Percentiles rank a stretch among this genome's conserved stretches.
phyloP scores from a whole-genome alignment of 1,140 invertebrate genomes.

The Ceratitis capitata region DNA sequence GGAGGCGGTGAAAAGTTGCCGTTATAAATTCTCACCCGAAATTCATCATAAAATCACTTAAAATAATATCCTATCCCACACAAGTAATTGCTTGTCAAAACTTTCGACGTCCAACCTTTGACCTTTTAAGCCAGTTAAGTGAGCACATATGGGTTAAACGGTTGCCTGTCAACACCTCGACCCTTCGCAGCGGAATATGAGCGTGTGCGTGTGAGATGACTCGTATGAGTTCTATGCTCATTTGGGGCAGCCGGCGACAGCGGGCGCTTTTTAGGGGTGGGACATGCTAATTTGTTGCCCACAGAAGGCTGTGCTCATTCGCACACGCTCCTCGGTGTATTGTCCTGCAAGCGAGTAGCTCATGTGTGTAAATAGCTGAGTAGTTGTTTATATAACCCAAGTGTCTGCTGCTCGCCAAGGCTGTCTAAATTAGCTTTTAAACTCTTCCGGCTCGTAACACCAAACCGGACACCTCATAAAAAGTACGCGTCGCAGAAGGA shows the following conservation, averaged over 20 bases:
- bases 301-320: background rate
- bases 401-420: background rate
- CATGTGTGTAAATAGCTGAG: background rate
- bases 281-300: slow-evolving; percentile 36
- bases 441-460: slow-evolving; percentile 40
- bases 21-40: slow-evolving; percentile 38
- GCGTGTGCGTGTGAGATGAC: background rate
- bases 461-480: slow-evolving; percentile 40
- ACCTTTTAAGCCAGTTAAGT: slow-evolving; percentile 32
- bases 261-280: background rate
- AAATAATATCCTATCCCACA: slow-evolving; percentile 41
- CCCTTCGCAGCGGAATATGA: background rate
- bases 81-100: slow-evolving; percentile 42
- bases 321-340: too few relatives aligned
- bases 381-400: background rate
- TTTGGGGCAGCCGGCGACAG: slow-evolving; percentile 19
- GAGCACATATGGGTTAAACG: slow-evolving; percentile 9
- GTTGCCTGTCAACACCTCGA: slow-evolving; percentile 20
- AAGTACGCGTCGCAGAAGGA: background rate
- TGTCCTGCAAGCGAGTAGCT: too few relatives aligned
- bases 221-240: background rate
- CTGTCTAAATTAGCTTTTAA: slow-evolving; percentile 12
- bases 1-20: slow-evolving; percentile 10
- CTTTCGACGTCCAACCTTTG: slow-evolving; percentile 39
- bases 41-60: slow-evolving; percentile 43